Base-by-base conservation (phyloP, 2,888 invertebrate genomes). In the Amphipyra berbera region DNA sequence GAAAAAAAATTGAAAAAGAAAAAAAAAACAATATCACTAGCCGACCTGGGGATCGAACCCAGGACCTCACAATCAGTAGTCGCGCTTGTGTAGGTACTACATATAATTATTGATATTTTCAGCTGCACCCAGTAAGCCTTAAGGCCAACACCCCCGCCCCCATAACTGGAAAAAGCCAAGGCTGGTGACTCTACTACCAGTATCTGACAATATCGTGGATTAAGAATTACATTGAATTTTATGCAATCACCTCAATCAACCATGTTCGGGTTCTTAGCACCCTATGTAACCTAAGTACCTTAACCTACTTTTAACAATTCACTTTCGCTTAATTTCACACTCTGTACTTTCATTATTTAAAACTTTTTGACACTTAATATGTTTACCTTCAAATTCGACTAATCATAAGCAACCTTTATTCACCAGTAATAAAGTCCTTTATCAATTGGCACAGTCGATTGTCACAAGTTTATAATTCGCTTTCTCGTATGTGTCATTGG, bases 341-440 rank as follows among this genome's bases (percentile, higher is more conserved):
- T 73, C 38, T 42, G 78, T 79, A 85, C 87, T 87, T 88, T 88
- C 84, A 82, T 85, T 83, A 80, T 70, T 78, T 61, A 65, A 73
- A 71, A 68, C 59, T 61, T 52, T 21, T 68, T 65, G 45, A 67
- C 52, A 49, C 21, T 48, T 45, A 61, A 53, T 54, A 27, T 35
- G 58, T 62, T 57, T 52, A 47, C 54, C 40, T 52, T 57, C 15
- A n/a, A 33, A 40, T 13, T 8, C 9, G 8, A 14, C 45, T 60
- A 42, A 7, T 12, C 13, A 70, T 47, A 53, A 44, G 3, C 8
- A 15, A 37, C 59, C n/a, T 58, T 21, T 71, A 64, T 44, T 0
- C 7, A 0, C 0, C 7, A 7, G 41, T 0, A 0, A 2, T 44
- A 61, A 58, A 53, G 61, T 54, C 0, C 0, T 3, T 57, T 72